Base-by-base conservation (phyloP, 2,797 vertebrate genomes). In the Chrysocyon brachyurus region DNA sequence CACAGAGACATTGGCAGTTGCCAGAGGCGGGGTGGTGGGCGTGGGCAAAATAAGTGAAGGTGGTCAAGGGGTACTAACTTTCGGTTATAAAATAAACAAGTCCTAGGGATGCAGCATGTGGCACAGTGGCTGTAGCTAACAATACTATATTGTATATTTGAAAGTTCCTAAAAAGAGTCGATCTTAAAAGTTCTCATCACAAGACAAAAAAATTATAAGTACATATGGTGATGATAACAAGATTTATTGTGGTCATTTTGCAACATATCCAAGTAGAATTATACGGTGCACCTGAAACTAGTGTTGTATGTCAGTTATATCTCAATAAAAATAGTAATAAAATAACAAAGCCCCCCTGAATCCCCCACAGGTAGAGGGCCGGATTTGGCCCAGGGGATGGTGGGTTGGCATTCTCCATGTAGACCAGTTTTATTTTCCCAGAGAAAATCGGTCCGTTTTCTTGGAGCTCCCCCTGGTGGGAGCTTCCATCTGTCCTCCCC, bases 401-500 rank as follows among this genome's bases (percentile, higher is more conserved):
- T 52, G 12, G 26, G 16, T 40, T 0, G 1, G 15, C 15, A 4
- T 33, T 17, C 40, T 12, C 16, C 12, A 12, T 56, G 6, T 14
- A 81, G 61, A 21, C 16, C 14, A 31, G 11, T 40, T 86, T 66
- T n/a, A 17, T 56, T 92, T 59, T 79, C 17, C 77, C 36, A n/a
- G 49, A 82, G 28, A 59, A 79, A 70, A 63, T 40, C 10, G 6
- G 63, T 49, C 22, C 0, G 46, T 92, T 82, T 87, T 73, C 66
- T 59, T 77, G 82, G 49, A 88, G 77, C 59, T 28, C 90, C 85
- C 84, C 36, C 90, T 88, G 52, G 52, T 83, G 90, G 90, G 11
- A 59, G 24, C 40, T 36, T 7, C 16, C 19, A 0, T 14, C 54
- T 40, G 54, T n/a, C 28, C 5, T 12, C 66, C 66, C n/a, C 31